These are phyloP conservation scores for Drosophila suzukii DNA, from an alignment of 1,140 invertebrate genomes.

Conservation along the genomic window DNA sequence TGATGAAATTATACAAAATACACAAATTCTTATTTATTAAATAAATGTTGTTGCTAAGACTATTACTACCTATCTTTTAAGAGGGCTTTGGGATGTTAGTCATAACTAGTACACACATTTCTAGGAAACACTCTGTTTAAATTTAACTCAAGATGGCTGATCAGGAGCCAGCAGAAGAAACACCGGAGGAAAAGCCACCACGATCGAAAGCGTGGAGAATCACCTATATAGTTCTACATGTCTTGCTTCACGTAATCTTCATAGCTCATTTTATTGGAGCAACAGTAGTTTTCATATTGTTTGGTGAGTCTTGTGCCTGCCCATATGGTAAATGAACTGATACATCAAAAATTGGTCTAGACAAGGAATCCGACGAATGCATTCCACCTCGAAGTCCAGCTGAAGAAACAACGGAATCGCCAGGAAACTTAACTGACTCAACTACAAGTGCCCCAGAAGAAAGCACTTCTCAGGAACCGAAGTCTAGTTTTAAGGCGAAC, in stretches of 20 bases:
- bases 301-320: conserved; percentile 7
- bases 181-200: background rate
- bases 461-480: too few species aligned
- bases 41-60: background rate
- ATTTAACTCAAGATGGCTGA: background rate
- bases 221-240: background rate
- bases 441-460: too few species aligned
- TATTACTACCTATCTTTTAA: background rate
- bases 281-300: conserved; percentile 11
- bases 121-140: background rate
- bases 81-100: background rate
- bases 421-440: too few species aligned
- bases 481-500: too few species aligned
- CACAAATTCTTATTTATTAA: conserved; percentile 30
- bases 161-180: background rate
- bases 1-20: conserved; percentile 5
- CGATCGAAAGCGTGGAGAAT: background rate
- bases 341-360: background rate
- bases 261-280: conserved; percentile 31
- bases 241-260: conserved; percentile 35
- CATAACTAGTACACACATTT: background rate
- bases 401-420: too few species aligned
- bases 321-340: background rate
- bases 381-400: too few species aligned
- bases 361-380: background rate